Base-by-base conservation (phyloP, 2,797 vertebrate species). In the Sebastes vulpes region DNA sequence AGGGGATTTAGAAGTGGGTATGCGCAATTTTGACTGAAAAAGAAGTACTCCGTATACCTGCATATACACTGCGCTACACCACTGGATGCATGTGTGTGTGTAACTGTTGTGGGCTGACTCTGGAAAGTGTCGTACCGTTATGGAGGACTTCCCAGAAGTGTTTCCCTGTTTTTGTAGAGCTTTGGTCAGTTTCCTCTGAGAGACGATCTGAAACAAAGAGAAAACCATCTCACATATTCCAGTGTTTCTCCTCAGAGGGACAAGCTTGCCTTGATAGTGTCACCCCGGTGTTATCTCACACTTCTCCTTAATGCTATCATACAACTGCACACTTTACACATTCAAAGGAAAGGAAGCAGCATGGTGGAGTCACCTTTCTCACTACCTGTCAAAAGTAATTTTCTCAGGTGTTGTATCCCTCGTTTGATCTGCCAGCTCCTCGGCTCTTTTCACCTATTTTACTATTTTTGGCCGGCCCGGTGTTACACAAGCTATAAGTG, bases 91-190 rank as follows among this genome's bases (percentile, higher is more conserved):
- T 60, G 61, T 70, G 53, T 59, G 60, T 54, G 73, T 50, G 29
- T 67, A 26, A 31, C 10, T 12, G 28, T 26, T 28, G n/a, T 59
- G 50, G 7, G 6, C 35, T 31, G 67, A 56, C 53, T 83, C 25
- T 32, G 11, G 18, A 76, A 57, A 16, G 21, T 29, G 71, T 64
- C 95, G 82, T 96, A 99, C 98, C 96, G 97, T 99, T 95, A 99
- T 99, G 70, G 98, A 99, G 29, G 98, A 99, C 86, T 99, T 99
- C 52, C 98, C 98, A 1, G 98, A 94, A 52, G 98, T 99, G 94
- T 99, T 99, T 67, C 98, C 98, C 12, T 99, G 98, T 91, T 99
- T 99, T 82, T 99, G 96, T 79, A 99, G 97, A 64, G 98, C 97
- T 96, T 98, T 99, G 82, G 96, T 97, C 86, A 99, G 95, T 91